These are phyloP conservation scores for Dendroctonus ponderosae DNA, from an alignment of 1,140 invertebrate species.

Conservation along the genomic window DNA sequence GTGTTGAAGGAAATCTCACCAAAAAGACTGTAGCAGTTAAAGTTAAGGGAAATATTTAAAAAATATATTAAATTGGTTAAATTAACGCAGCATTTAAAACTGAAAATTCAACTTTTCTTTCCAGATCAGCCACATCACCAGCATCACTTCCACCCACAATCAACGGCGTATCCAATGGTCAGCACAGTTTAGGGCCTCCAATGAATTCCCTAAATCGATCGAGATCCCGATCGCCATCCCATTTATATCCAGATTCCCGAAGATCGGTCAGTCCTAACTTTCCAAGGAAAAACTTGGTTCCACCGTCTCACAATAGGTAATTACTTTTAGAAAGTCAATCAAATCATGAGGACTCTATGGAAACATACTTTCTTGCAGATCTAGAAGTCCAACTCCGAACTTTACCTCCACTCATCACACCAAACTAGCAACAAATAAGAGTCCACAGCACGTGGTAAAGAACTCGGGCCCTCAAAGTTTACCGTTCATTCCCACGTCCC, in stretches of 20 bases:
- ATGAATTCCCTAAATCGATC: conserved; percentile 52
- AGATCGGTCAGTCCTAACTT: conserved; percentile 46
- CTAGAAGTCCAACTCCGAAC: conserved; percentile 48
- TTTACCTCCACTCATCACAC: conserved; percentile 46
- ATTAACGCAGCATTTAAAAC: no score
- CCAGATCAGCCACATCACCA: conserved; percentile 19
- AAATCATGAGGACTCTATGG: not conserved
- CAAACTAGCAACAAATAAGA: conserved; percentile 37
- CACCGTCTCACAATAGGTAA: conserved; percentile 34
- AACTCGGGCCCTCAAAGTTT: conserved; percentile 38
- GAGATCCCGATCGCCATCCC: conserved; percentile 49
- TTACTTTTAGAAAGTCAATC: no score
- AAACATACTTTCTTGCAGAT: conserved; percentile 23
- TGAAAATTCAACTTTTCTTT: conserved; percentile 9
- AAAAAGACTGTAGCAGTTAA: no score
- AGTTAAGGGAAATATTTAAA: no score
- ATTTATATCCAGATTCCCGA: conserved; percentile 37
- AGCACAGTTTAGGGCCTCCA: conserved; percentile 45
- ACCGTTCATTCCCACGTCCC: conserved; percentile 33
- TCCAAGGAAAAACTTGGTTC: conserved; percentile 41
- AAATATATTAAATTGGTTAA: no score
- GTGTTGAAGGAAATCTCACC: no score
- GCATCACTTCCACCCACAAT: conserved; percentile 31
- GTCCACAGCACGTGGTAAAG: conserved; percentile 34
- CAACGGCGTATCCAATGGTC: conserved; percentile 27